A percentile compares a stretch with the other conserved stretches of the same genome.
Evolutionary conservation across 2,797 vertebrate genomes (phyloP).

Genomic region (Lepilemur septentrionalis): DNA sequence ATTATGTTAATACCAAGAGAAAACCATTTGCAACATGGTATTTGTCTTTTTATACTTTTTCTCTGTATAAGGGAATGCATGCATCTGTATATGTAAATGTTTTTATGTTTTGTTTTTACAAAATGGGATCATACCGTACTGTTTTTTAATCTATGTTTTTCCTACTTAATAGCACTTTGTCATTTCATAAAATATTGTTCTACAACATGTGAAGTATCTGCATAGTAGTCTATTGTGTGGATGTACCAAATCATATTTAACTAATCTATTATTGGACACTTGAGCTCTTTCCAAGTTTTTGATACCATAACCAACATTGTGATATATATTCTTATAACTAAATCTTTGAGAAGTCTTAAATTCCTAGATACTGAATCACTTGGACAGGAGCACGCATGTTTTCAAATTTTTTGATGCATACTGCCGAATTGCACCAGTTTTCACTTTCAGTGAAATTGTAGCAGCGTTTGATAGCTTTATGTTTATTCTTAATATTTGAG

Average conservation of each 20-base stretch:
- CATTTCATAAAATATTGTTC: neutral
- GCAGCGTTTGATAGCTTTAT: neutral
- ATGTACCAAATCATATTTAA: neutral
- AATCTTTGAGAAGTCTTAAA: neutral
- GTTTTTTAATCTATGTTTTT: neutral
- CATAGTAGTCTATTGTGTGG: neutral
- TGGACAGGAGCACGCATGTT: neutral
- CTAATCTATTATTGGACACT: neutral
- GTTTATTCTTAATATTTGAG: conserved; percentile 32
- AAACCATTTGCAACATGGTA: neutral
- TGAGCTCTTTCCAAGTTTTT: neutral
- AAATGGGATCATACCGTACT: neutral
- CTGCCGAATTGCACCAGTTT: neutral
- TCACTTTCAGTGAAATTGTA: neutral
- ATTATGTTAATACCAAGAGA: neutral
- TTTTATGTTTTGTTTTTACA: neutral
- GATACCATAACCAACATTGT: neutral
- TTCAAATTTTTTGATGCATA: neutral
- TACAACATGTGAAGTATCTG: neutral
- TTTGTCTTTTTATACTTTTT: conserved; percentile 28
- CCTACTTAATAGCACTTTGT: neutral
- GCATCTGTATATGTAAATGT: neutral
- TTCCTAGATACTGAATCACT: neutral
- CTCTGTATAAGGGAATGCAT: neutral
- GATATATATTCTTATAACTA: neutral